Conservation (phyloP, 2,113 vertebrate genomes). For the Myotis yumanensis region DNA sequence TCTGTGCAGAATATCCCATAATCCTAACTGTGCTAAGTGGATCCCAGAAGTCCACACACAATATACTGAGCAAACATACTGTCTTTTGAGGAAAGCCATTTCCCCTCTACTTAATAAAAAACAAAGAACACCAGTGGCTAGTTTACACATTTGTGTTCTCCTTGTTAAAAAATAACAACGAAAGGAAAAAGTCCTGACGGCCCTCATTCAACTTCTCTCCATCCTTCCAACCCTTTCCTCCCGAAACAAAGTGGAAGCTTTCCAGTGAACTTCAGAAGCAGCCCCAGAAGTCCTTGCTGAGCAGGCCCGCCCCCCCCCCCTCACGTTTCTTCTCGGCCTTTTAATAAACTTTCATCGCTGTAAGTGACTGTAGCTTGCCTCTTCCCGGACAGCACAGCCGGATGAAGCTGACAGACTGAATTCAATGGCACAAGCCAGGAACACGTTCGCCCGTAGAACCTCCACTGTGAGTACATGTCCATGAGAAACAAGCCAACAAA, state of each 20-base stretch:
- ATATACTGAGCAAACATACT: background rate
- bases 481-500: background rate
- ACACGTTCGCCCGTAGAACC: background rate
- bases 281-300: background rate
- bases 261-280: background rate
- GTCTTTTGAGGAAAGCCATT: background rate
- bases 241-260: background rate
- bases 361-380: background rate
- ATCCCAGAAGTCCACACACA: background rate
- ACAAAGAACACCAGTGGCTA: background rate
- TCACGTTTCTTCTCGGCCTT: background rate
- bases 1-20: background rate
- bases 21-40: background rate
- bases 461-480: background rate
- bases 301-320: too few relatives aligned
- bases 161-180: background rate
- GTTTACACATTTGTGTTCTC: background rate
- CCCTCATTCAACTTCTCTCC: background rate
- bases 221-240: background rate
- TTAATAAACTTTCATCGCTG: background rate
- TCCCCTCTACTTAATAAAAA: background rate
- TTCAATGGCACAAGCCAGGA: background rate
- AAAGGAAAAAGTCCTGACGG: background rate
- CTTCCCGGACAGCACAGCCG: background rate
- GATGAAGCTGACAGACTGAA: background rate